Evolutionary conservation across 2,113 vertebrate species (phyloP).

Genomic region (Panthera leo): DNA sequence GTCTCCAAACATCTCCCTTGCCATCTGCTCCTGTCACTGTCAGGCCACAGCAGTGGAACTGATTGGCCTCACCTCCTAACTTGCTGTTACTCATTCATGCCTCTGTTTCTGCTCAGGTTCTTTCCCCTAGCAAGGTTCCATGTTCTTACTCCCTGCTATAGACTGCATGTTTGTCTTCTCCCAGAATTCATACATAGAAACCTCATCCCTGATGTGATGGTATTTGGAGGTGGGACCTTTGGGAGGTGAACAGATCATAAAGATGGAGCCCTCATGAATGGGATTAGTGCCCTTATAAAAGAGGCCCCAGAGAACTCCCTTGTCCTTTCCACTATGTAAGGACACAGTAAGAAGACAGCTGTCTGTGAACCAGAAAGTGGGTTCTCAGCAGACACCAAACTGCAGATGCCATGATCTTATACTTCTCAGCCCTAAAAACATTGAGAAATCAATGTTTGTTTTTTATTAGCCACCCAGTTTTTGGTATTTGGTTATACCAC

Average conservation of each 20-base stretch:
- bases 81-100: fast-evolving
- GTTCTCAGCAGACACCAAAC: not conserved
- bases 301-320: not conserved
- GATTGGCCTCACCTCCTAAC: not conserved
- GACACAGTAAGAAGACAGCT: not conserved
- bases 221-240: not conserved
- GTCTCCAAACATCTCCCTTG: not conserved
- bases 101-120: not conserved
- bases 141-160: not conserved
- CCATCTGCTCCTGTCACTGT: not conserved
- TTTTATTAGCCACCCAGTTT: not conserved
- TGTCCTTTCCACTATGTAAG: not conserved
- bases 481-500: not conserved
- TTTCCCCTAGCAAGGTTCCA: not conserved
- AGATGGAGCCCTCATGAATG: not conserved
- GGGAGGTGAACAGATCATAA: not conserved
- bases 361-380: not conserved
- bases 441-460: not conserved
- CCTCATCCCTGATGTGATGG: not conserved
- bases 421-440: not conserved
- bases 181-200: not conserved
- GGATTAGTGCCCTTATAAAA: not conserved
- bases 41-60: not conserved
- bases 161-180: not conserved
- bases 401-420: not conserved